These are phyloP conservation scores for Brachylomia viminalis DNA, from an alignment of 2,888 invertebrate genomes.

Conservation along the genomic window DNA sequence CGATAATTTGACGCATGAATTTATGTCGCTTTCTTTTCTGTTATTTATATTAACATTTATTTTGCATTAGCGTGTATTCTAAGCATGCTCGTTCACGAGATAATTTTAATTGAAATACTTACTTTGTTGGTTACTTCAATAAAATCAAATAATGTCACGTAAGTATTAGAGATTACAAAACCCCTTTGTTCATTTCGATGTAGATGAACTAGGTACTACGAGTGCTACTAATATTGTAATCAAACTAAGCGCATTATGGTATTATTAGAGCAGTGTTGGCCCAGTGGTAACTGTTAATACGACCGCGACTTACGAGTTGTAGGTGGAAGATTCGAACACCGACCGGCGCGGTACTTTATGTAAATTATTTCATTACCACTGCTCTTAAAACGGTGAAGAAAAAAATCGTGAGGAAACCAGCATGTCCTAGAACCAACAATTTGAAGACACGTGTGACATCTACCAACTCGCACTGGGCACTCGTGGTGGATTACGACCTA, in stretches of 20 bases:
- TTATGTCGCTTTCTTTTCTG: constrained; percentile 1
- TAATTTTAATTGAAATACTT: background rate
- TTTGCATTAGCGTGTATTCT: background rate
- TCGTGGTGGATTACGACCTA: too few species aligned
- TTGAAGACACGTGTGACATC: too few species aligned
- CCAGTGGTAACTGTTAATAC: too few species aligned
- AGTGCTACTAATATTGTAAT: background rate
- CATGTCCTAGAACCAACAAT: too few species aligned
- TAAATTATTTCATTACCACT: too few species aligned
- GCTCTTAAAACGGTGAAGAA: too few species aligned
- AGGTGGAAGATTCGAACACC: too few species aligned
- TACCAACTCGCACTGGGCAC: background rate
- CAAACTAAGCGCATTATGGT: background rate
- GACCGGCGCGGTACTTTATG: too few species aligned
- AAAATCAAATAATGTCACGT: constrained; percentile 19
- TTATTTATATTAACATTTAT: constrained; percentile 5
- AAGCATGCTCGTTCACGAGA: background rate
- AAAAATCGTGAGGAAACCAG: too few species aligned
- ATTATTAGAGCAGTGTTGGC: too few species aligned
- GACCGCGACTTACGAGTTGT: too few species aligned
- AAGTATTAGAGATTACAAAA: background rate
- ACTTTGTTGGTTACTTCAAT: background rate
- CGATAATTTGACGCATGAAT: constrained; percentile 23
- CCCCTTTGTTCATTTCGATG: constrained; percentile 5
- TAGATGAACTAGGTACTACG: background rate